Evolutionary conservation across 2,113 vertebrate species (phyloP).

Genomic region (Rana temporaria): DNA sequence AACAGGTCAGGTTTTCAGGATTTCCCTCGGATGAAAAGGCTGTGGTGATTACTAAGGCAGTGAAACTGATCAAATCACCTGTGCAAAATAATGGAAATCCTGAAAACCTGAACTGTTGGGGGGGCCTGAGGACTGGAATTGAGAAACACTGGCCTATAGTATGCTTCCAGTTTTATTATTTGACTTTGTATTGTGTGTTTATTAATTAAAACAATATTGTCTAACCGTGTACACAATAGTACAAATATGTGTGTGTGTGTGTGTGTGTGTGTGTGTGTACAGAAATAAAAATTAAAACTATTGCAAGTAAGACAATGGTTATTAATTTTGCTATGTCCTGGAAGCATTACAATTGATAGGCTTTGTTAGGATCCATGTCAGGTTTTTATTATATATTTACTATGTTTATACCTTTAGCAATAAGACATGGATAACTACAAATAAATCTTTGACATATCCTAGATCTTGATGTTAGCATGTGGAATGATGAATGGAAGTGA

Average conservation of each 20-base stretch:
- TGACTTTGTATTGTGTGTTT: no score
- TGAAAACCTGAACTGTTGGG: no score
- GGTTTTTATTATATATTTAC: background rate
- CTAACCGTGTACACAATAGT: background rate
- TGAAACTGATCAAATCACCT: no score
- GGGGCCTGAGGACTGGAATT: no score
- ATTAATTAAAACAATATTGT: background rate
- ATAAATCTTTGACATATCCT: background rate
- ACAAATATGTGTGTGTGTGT: no score
- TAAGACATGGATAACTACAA: constrained; percentile 1
- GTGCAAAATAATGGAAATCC: no score
- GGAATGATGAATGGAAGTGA: background rate
- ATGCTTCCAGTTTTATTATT: no score
- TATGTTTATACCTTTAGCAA: constrained; percentile 26
- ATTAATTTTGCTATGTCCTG: background rate
- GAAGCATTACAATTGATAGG: constrained; percentile 4
- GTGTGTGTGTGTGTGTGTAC: background rate
- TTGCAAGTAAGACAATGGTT: background rate
- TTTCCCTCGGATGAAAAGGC: no score
- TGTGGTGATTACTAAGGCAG: no score
- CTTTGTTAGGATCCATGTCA: constrained; percentile 10
- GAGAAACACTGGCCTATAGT: no score
- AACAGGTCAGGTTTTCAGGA: no score
- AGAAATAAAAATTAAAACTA: background rate
- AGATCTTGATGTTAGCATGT: background rate